Evolutionary conservation across 2,888 invertebrate genomes (phyloP), one percentile per base, ranked within the genome.

Genomic region (Drosophila sordidapex): DNA sequence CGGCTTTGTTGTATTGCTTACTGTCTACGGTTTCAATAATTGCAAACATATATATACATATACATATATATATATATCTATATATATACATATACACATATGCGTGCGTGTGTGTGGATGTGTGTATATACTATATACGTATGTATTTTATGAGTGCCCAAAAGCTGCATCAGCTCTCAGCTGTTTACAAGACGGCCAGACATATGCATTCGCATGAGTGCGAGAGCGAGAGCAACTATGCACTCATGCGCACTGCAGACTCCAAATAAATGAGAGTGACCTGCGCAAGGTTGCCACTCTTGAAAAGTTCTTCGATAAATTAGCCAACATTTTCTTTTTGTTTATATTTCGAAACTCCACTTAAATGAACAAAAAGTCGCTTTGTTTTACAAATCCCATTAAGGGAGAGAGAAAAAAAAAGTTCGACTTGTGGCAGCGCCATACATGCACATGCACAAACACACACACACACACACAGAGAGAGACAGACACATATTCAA

Each of bases 231-330:
- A 62, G 64, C 63, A 64, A 72, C 77, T 73, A 76, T 76, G 81
- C 57, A 66, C 73, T 81, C 79, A 79, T 79, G 79, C 79, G 79
- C 81, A 73, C 33, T 71, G 54, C 62, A 63, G 49, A 58, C 53
- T 35, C 51, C 11, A 60, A 64, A 66, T 65, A 68, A 76, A 76
- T 81, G 77, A 81, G 74, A 79, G 81, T 74, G 67, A 77, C 78
- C 79, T 77, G 81, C 74, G 78, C 65, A 81, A 74, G 78, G 79
- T 81, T 81, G 78, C 81, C 70, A 79, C 81, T 73, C 70, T 49
- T 51, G 57, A 57, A 76, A 79, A 72, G 31, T 63, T 61, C 43
- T 52, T 60, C 43, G 43, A 25, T 53, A 58, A 71, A 68, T 53
- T 31, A 53, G n/a, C 6, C 29, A 35, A 40, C 46, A 6, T 15